Base-by-base conservation (phyloP, 2,113 vertebrate species). In the Nycticebus coucang region DNA sequence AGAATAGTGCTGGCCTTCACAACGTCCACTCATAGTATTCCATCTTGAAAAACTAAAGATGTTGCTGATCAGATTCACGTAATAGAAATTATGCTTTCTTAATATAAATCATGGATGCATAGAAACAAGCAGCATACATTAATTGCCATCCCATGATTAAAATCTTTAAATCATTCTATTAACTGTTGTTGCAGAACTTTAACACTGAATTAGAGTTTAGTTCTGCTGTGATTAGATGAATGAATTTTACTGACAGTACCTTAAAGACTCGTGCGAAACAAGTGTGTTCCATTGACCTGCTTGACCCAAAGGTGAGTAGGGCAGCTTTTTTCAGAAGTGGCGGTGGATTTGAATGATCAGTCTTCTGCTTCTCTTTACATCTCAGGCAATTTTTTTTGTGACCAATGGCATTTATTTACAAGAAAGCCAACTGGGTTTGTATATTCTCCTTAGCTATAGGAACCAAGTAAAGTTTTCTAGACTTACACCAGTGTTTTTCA, bases 111-210 rank as follows among this genome's bases (percentile, higher is more conserved):
- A 53, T 5, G 3, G 4, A 4, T 64, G 5, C 55, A 2, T 26
- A 85, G 80, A 66, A 72, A 66, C 12, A 72, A 90, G 21, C 33
- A 62, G 19, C 55, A 28, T 57, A 13, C 19, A 12, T 45, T 72
- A 87, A 72, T 35, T 74, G 50, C 68, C 59, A 15, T 86, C 35
- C 66, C 62, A 7, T 17, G 55, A 4, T n/a, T 80, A 21, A 18
- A 66, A n/a, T 87, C 77, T 80, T 74, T 83, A 83, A 87, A 26
- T 41, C 50, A 30, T 82, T 69, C 41, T 78, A 1, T 60, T 83
- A 82, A 14, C 37, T 94, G 7, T 82, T 85, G 28, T 59, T 95
- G 60, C 24, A 60, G 59, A 93, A 55, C 55, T 75, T 93, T 83
- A 71, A 35, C 81, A 37, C 26, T 68, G 30, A 77, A 18, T 55